A percentile compares a stretch with the other conserved stretches of the same genome.
These are phyloP conservation scores for Patagioenas fasciata DNA, from an alignment of 2,113 vertebrate species.

Conservation along the genomic window DNA sequence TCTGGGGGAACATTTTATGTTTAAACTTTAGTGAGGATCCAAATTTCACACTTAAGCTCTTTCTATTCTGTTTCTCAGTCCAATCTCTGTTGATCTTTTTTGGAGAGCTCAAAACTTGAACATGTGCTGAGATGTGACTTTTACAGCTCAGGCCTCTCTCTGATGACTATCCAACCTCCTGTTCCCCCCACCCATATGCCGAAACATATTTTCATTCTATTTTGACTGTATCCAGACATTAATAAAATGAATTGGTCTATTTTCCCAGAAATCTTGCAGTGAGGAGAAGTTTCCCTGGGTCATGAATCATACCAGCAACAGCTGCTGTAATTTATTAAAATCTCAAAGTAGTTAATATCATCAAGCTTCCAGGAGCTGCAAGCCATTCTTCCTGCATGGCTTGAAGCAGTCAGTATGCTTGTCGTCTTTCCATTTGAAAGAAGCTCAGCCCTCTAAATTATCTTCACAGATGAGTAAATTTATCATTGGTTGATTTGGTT, in stretches of 20 bases:
- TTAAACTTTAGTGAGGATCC: not conserved
- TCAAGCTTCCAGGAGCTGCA: constrained; percentile 32
- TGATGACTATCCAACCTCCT: constrained; percentile 22
- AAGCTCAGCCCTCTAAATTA: not conserved
- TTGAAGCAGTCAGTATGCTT: not conserved
- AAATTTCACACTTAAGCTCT: constrained; percentile 14
- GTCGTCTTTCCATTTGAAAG: not conserved
- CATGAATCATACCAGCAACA: constrained; percentile 21
- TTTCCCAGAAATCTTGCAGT: constrained; percentile 42
- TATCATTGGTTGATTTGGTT: not conserved
- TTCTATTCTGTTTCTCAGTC: not conserved
- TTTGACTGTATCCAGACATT: constrained; percentile 24
- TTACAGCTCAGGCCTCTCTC: constrained; percentile 12
- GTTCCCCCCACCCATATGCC: not conserved
- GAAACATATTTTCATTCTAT: constrained; percentile 31
- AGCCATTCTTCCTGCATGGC: not conserved
- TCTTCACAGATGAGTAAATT: not conserved
- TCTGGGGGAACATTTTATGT: not conserved
- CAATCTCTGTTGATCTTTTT: not conserved
- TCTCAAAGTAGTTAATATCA: constrained; percentile 23
- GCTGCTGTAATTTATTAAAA: constrained; percentile 41
- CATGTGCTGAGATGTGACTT: not conserved
- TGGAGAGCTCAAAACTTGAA: not conserved
- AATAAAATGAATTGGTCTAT: constrained; percentile 13
- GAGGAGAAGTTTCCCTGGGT: not conserved